Percentiles rank a stretch among this genome's conserved stretches.
Conservation (phyloP, 2,888 invertebrate genomes). For the Andrena bucephala region DNA sequence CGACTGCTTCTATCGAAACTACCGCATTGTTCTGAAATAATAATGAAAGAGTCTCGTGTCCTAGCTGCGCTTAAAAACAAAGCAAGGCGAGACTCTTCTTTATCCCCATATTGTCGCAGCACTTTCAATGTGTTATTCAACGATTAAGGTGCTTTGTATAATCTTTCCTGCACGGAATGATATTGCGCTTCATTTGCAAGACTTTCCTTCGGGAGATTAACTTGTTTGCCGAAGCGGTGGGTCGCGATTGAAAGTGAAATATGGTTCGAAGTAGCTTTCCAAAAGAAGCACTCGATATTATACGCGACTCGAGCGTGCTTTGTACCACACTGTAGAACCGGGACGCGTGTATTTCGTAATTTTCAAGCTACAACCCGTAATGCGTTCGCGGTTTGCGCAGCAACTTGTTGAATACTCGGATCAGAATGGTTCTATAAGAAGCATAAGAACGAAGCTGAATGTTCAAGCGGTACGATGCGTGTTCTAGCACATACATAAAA, state of each 20-base stretch:
- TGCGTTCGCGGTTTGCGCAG: background rate
- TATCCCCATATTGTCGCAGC: background rate
- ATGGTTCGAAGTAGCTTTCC: background rate
- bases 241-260: background rate
- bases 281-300: background rate
- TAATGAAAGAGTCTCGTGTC: background rate
- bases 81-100: background rate
- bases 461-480: background rate
- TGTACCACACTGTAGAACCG: background rate
- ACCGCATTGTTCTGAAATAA: background rate
- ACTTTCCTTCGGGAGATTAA: background rate
- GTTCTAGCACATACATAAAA: background rate
- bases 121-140: background rate
- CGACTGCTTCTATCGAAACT: background rate
- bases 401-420: slow-evolving; percentile 22
- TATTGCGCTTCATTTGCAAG: slow-evolving; percentile 7
- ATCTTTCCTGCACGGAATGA: background rate
- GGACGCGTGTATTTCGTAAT: background rate
- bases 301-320: background rate
- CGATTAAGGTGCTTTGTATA: background rate
- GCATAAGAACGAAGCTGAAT: background rate
- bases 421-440: background rate
- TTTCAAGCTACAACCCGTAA: background rate
- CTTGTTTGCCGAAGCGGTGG: background rate
- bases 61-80: background rate